Evolutionary conservation across 2,888 invertebrate species (phyloP).

Genomic region (Eulithis prunata): DNA sequence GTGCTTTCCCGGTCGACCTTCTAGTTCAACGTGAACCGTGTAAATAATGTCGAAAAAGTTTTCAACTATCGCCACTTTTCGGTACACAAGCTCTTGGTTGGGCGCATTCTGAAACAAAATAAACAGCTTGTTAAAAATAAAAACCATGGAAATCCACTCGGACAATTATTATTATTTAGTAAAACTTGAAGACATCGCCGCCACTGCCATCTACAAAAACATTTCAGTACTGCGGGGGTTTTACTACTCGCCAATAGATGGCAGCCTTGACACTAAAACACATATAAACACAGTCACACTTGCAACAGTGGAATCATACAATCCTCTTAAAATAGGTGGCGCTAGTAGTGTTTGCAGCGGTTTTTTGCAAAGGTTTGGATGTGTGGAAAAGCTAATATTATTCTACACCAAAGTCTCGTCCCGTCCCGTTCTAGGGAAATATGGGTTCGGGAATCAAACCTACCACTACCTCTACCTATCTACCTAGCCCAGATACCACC

Average conservation of each 20-base stretch:
- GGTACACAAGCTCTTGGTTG: conserved; percentile 90
- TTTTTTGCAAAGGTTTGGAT: no score
- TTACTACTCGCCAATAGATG: conserved; percentile 49
- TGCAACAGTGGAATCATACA: no score
- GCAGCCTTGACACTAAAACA: conserved; percentile 9
- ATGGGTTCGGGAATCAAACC: no score
- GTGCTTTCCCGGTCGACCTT: conserved; percentile 96
- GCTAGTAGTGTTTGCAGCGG: conserved; percentile 1
- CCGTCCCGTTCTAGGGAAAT: no score
- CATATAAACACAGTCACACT: no score
- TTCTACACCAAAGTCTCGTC: no score
- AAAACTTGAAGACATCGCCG: no score
- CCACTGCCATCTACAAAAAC: conserved; percentile 47
- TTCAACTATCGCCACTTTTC: conserved; percentile 98
- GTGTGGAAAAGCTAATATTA: no score
- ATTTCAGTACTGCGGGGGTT: conserved; percentile 18
- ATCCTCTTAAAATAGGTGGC: conserved; percentile 37
- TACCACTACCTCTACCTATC: no score
- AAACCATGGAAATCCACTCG: no score
- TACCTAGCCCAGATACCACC: no score
- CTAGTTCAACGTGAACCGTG: conserved; percentile 96
- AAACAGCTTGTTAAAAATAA: conserved; percentile 27
- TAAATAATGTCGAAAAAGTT: conserved; percentile 99
- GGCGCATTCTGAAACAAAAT: conserved; percentile 87
- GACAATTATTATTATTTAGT: no score